Percentiles rank a stretch among this genome's conserved stretches.
phyloP scores from a whole-genome alignment of 2,113 vertebrate species.

The Pica pica region DNA sequence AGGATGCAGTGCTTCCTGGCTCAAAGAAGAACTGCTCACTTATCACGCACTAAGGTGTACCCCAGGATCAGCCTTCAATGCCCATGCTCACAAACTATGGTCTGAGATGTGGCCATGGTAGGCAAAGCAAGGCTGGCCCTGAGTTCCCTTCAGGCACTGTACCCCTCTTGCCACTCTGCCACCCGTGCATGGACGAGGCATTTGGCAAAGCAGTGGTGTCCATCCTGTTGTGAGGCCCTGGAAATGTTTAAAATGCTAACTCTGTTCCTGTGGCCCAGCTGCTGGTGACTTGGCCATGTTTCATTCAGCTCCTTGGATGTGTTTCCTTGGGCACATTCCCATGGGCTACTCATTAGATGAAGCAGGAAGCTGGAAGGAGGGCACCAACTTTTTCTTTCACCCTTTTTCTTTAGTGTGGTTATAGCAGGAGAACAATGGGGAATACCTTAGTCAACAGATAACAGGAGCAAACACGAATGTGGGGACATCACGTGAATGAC shows the following conservation, averaged over 20 bases:
- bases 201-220: background rate
- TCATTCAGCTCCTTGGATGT: background rate
- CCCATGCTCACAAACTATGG: background rate
- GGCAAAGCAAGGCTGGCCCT: background rate
- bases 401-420: background rate
- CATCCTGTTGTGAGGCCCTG: background rate
- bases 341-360: background rate
- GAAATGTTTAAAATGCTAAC: background rate
- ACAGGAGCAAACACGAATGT: background rate
- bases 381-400: background rate
- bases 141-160: background rate
- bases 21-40: background rate
- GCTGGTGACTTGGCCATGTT: background rate
- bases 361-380: background rate
- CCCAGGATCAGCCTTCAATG: background rate
- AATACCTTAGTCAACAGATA: background rate
- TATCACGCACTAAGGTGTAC: rapidly evolving
- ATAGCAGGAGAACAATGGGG: background rate
- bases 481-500: background rate
- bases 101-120: background rate
- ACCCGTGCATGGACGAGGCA: rapidly evolving
- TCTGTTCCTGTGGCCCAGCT: background rate
- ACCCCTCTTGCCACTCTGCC: rapidly evolving
- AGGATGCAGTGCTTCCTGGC: background rate
- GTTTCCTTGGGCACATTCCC: rapidly evolving